Percentiles rank a stretch among this genome's conserved stretches.
Evolutionary conservation across 2,888 invertebrate genomes (phyloP).

Genomic region (Synanthedon myopaeformis): DNA sequence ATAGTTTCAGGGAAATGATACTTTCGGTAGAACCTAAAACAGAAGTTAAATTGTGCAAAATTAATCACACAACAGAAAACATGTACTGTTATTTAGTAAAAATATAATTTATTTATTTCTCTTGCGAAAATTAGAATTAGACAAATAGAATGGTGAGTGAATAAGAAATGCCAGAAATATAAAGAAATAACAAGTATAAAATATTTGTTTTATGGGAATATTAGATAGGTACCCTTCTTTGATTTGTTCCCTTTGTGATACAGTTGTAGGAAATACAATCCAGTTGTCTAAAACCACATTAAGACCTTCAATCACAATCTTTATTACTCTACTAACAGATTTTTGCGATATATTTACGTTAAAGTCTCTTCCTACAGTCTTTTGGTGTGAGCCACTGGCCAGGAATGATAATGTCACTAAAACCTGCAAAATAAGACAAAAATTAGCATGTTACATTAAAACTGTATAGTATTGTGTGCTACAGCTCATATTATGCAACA

Average conservation of each 20-base stretch:
- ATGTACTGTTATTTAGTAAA: too few species aligned
- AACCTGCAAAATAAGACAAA: constrained; percentile 15
- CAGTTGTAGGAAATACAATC: constrained; percentile 28
- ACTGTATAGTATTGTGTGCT: too few species aligned
- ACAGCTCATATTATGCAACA: too few species aligned
- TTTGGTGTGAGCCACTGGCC: constrained; percentile 37
- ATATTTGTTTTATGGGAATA: not conserved
- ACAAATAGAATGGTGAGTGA: too few species aligned
- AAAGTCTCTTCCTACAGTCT: constrained; percentile 35
- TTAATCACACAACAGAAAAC: too few species aligned
- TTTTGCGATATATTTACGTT: constrained; percentile 39
- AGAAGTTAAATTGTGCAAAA: not conserved
- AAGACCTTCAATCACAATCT: constrained; percentile 34
- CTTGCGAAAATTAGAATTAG: too few species aligned
- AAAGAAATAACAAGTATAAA: not conserved
- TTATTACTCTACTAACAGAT: constrained; percentile 37
- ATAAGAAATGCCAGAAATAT: too few species aligned
- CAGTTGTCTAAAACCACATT: constrained; percentile 31
- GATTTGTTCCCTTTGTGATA: constrained; percentile 25
- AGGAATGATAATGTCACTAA: constrained; percentile 36
- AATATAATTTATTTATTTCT: too few species aligned
- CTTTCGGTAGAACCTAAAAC: constrained; percentile 36
- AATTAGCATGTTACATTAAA: too few species aligned
- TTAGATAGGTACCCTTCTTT: constrained; percentile 30
- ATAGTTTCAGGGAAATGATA: constrained; percentile 43